A percentile compares a stretch with the other conserved stretches of the same genome.
Conservation (phyloP, 2,888 invertebrate species). For the Trichogramma dendrolimi region DNA sequence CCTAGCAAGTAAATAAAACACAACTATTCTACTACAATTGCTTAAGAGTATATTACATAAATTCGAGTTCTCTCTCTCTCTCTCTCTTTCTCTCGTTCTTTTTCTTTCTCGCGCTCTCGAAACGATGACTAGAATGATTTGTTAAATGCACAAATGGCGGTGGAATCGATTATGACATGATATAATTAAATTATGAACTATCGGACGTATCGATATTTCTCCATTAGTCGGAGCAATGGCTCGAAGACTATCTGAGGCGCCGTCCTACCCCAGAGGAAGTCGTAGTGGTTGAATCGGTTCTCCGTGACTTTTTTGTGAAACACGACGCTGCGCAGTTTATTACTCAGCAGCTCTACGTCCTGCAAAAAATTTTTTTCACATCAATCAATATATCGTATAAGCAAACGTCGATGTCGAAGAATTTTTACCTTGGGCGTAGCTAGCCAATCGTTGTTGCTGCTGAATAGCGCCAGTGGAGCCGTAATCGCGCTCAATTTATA, state of each 20-base stretch:
- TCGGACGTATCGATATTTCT: constrained; percentile 33
- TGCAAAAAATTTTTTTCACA: constrained; percentile 22
- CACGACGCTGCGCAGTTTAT: constrained; percentile 37
- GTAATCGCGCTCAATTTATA: constrained; percentile 42
- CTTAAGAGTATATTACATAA: too few relatives aligned
- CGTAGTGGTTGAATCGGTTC: constrained; percentile 44
- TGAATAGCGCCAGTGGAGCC: constrained; percentile 44
- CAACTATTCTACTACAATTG: too few relatives aligned
- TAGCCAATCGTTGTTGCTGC: constrained; percentile 43
- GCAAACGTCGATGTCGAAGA: not conserved
- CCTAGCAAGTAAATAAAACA: too few relatives aligned
- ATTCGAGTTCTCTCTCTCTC: too few relatives aligned
- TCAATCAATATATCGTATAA: not conserved
- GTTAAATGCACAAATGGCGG: constrained; percentile 14
- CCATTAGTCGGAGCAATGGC: constrained; percentile 39
- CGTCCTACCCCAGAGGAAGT: constrained; percentile 46
- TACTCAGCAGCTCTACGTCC: constrained; percentile 38
- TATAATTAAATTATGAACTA: constrained; percentile 3
- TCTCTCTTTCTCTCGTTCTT: too few relatives aligned
- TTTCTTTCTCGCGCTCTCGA: too few relatives aligned
- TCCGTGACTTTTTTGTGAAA: constrained; percentile 36
- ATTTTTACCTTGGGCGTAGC: constrained; percentile 40
- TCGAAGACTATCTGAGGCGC: constrained; percentile 39
- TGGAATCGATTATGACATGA: constrained; percentile 20
- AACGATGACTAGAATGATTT: constrained; percentile 26